These are phyloP conservation scores for silkworm (Bombyx mori) DNA, from an alignment of 1,140 invertebrate species.

Conservation along the genomic window ASM3026992v2 NC_085111.1:13534001-13534500, in stretches of 20 bases:
- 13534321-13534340: no score
- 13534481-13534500: no score
- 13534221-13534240: conserved; percentile 51
- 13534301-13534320: no score
- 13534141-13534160: conserved; percentile 72
- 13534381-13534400: no score
- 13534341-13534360: no score
- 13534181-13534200: conserved; percentile 43
- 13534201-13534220: conserved; percentile 57
- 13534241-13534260: conserved; percentile 47
- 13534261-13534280: conserved; percentile 15
- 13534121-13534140: conserved; percentile 70
- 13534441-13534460: no score
- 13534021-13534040: conserved; percentile 23
- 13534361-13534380: no score
- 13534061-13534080: conserved; percentile 44
- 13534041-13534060: conserved; percentile 30
- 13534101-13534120: conserved; percentile 67
- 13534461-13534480: no score
- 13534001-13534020: conserved; percentile 38
- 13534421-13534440: no score
- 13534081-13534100: conserved; percentile 58
- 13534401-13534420: no score
- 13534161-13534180: conserved; percentile 73
- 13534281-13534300: no score